Percentiles rank a stretch among this genome's conserved stretches.
Conservation (phyloP, 1,140 invertebrate genomes). For the Drosophila sechellia region DNA sequence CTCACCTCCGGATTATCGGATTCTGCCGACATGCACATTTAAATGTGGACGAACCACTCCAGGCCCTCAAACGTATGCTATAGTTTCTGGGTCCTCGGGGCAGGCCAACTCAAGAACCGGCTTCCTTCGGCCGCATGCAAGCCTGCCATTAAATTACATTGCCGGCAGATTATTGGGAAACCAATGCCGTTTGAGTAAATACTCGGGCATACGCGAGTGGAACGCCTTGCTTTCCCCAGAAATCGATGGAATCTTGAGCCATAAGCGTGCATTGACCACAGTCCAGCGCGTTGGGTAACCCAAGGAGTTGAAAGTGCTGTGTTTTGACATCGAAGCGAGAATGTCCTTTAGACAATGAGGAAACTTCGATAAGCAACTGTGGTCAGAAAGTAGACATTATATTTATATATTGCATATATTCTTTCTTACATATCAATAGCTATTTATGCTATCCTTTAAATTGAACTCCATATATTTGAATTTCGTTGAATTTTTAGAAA, state of each 20-base stretch:
- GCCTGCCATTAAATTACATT: conserved; percentile 50
- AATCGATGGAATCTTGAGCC: conserved; percentile 71
- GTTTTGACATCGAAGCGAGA: conserved; percentile 7
- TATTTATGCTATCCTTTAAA: too few relatives aligned
- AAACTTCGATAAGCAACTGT: background rate
- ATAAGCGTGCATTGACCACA: conserved; percentile 73
- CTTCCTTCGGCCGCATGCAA: conserved; percentile 38
- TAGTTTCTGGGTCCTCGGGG: background rate
- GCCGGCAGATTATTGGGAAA: conserved; percentile 52
- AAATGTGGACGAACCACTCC: conserved; percentile 47
- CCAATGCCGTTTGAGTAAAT: conserved; percentile 20
- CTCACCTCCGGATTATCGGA: conserved; percentile 16
- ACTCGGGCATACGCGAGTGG: conserved; percentile 23
- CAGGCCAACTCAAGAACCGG: conserved; percentile 23
- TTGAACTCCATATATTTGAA: too few relatives aligned
- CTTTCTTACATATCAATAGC: too few relatives aligned
- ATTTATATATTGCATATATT: too few relatives aligned
- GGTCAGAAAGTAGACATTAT: background rate
- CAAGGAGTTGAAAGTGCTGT: conserved; percentile 3
- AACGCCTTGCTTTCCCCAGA: conserved; percentile 33
- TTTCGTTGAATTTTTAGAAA: too few relatives aligned
- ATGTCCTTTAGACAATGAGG: conserved; percentile 12
- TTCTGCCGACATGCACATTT: background rate
- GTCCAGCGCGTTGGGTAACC: conserved; percentile 36
- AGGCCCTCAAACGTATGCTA: conserved; percentile 30